Conservation (phyloP, 2,797 vertebrate genomes). For the Vespertilio murinus region DNA sequence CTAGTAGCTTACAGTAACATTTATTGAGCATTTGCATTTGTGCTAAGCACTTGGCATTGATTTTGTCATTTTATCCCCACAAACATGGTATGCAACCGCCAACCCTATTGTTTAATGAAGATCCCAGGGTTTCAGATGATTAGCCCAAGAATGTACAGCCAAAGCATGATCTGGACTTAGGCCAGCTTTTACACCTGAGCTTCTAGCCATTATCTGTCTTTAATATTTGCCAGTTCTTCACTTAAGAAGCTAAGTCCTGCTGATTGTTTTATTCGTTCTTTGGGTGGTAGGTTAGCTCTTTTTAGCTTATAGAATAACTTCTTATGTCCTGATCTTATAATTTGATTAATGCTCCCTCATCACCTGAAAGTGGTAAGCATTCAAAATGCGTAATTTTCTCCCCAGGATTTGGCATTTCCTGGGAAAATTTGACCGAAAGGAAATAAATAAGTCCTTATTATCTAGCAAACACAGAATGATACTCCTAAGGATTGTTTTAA, state of each 20-base stretch:
- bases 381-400: not conserved
- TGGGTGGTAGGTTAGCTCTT: not conserved
- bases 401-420: not conserved
- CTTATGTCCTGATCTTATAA: not conserved
- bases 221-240: not conserved
- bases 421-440: not conserved
- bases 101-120: not conserved
- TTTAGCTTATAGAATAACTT: not conserved
- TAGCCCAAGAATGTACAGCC: not conserved
- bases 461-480: not conserved
- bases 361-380: not conserved
- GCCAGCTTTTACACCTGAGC: not conserved
- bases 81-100: not conserved
- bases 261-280: not conserved
- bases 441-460: not conserved
- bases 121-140: not conserved
- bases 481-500: not conserved
- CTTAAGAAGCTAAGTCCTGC: not conserved
- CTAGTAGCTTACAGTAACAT: not conserved
- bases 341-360: constrained; percentile 19
- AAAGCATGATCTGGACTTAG: not conserved
- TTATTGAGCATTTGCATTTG: not conserved
- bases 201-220: not conserved
- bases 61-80: not conserved
- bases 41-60: not conserved